A percentile compares a stretch with the other conserved stretches of the same genome.
These are phyloP conservation scores for Porites lutea DNA, from an alignment of 64 coral and sea anemone species.

Conservation along the genomic window DNA sequence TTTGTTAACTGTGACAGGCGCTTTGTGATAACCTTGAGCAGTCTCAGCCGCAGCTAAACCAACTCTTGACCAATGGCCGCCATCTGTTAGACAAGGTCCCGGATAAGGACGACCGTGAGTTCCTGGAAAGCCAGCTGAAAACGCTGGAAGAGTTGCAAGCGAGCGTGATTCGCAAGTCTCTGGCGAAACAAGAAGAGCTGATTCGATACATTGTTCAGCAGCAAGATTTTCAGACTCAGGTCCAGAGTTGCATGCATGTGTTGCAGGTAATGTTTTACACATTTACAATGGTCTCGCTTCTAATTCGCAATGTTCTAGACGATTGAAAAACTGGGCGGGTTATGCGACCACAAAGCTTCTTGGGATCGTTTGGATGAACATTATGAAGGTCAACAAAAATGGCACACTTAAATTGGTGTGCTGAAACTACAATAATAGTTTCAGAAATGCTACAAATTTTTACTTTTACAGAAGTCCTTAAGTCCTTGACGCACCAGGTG, in stretches of 20 bases:
- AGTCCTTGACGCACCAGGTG: too few relatives aligned
- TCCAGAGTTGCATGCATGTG: constrained; percentile 86
- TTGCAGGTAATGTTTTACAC: constrained; percentile 5
- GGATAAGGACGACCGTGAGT: constrained; percentile 64
- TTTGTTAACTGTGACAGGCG: constrained; percentile 26
- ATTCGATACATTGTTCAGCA: constrained; percentile 80
- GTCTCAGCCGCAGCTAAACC: constrained; percentile 47
- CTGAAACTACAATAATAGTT: too few relatives aligned
- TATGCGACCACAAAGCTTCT: too few relatives aligned
- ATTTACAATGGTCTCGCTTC: too few relatives aligned
- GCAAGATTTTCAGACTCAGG: constrained; percentile 89
- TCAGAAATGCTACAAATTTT: too few relatives aligned
- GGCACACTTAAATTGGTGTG: too few relatives aligned
- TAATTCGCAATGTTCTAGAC: too few relatives aligned
- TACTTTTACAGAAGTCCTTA: too few relatives aligned
- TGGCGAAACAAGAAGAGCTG: constrained; percentile 84
- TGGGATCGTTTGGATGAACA: too few relatives aligned
- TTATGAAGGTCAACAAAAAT: too few relatives aligned
- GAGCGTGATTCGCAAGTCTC: constrained; percentile 71
- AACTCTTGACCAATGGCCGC: constrained; percentile 58
- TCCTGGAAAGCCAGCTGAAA: constrained; percentile 74
- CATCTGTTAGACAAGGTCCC: constrained; percentile 53
- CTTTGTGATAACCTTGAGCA: constrained; percentile 84
- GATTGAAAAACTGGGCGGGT: too few relatives aligned
- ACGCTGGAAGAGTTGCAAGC: constrained; percentile 66